phyloP scores from a whole-genome alignment of 2,797 vertebrate species.

The Acipenser oxyrinchus region DNA sequence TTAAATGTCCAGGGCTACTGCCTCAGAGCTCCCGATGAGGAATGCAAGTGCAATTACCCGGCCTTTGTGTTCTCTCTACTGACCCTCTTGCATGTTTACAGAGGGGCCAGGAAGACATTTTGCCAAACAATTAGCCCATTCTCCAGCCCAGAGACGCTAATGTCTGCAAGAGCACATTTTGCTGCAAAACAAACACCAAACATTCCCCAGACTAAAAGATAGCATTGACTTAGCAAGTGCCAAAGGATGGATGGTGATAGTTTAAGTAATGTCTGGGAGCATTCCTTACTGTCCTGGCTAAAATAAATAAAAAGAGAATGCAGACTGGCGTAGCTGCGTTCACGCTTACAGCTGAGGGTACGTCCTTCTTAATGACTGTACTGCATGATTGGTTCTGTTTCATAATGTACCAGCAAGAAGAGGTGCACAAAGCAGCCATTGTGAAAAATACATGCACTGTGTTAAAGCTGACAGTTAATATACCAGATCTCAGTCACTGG shows the following conservation, averaged over 20 bases:
- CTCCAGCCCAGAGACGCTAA: no score
- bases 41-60: no score
- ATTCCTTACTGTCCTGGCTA: not conserved
- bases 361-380: not conserved
- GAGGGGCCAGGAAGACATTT: not conserved
- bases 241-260: not conserved
- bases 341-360: not conserved
- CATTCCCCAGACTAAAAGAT: not conserved
- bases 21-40: no score
- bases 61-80: no score
- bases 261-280: not conserved
- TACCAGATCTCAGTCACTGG: no score
- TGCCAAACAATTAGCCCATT: not conserved
- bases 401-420: not conserved
- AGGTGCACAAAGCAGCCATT: no score
- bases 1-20: no score
- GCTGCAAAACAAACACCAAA: no score
- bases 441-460: no score
- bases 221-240: not conserved
- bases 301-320: not conserved
- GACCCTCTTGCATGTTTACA: no score
- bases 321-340: not conserved
- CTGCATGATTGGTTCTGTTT: not conserved
- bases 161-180: no score
- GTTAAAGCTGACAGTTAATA: no score